Evolutionary conservation across 2,797 vertebrate genomes (phyloP).

Genomic region (Melanotaenia nigrans): DNA sequence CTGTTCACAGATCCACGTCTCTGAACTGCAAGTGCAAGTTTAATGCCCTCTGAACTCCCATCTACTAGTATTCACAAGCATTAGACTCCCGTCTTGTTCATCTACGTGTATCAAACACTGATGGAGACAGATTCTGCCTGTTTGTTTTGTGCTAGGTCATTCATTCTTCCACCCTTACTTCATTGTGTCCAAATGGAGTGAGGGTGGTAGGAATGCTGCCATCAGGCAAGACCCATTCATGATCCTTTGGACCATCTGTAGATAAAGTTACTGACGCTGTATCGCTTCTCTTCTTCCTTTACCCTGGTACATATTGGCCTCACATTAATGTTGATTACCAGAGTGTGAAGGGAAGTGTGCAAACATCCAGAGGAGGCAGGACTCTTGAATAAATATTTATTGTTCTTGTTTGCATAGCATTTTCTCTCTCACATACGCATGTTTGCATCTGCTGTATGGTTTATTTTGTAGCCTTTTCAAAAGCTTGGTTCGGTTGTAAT

Average conservation of each 20-base stretch:
- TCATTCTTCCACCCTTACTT: slow-evolving; percentile 46
- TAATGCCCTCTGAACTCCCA: slow-evolving; percentile 49
- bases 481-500: slow-evolving; percentile 13
- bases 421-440: slow-evolving; percentile 13
- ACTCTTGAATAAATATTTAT: slow-evolving; percentile 75
- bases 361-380: slow-evolving; percentile 64
- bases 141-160: slow-evolving; percentile 64
- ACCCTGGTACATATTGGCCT: slow-evolving; percentile 38
- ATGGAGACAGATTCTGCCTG: slow-evolving; percentile 68
- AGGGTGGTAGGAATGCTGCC: slow-evolving; percentile 27
- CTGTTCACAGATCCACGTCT: slow-evolving; percentile 38
- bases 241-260: slow-evolving; percentile 51
- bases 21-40: slow-evolving; percentile 55
- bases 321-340: slow-evolving; percentile 62
- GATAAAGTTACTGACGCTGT: slow-evolving; percentile 24
- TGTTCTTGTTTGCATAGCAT: slow-evolving; percentile 60
- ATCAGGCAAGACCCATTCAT: slow-evolving; percentile 49
- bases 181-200: slow-evolving; percentile 35
- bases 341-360: slow-evolving; percentile 53
- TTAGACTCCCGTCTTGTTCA: slow-evolving; percentile 51
- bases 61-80: slow-evolving; percentile 35
- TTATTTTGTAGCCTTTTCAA: slow-evolving; percentile 16
- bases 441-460: slow-evolving; percentile 27
- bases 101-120: slow-evolving; percentile 57
- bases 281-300: slow-evolving; percentile 30